Percentiles rank a stretch among this genome's conserved stretches.
These are phyloP conservation scores for Aphelenchoides besseyi DNA, from an alignment of 1,140 invertebrate species.

Conservation along the genomic window DNA sequence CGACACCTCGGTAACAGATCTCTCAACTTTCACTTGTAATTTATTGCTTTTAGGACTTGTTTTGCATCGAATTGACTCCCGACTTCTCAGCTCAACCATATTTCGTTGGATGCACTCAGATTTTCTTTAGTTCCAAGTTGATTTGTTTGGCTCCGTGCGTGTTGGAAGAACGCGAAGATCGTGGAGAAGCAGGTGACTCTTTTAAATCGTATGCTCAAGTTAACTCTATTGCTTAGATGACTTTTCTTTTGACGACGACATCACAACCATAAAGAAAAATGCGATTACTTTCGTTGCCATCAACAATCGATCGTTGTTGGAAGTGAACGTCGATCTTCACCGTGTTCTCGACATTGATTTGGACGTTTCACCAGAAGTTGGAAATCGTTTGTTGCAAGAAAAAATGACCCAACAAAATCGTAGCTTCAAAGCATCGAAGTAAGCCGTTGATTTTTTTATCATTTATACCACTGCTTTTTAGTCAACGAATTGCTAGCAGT, in stretches of 20 bases:
- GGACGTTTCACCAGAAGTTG: slow-evolving; percentile 12
- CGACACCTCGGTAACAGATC: slow-evolving; percentile 18
- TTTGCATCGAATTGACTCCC: slow-evolving; percentile 34
- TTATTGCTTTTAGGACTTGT: slow-evolving; percentile 34
- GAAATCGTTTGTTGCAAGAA: slow-evolving; percentile 7
- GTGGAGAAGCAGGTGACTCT: neutral
- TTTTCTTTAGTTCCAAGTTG: slow-evolving; percentile 27
- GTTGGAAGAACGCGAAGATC: slow-evolving; percentile 9
- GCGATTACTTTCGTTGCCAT: slow-evolving; percentile 36
- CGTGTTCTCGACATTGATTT: slow-evolving; percentile 25
- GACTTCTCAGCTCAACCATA: slow-evolving; percentile 23
- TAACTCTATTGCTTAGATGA: slow-evolving; percentile 15
- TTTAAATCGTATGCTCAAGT: neutral
- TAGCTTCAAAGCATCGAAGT: slow-evolving; percentile 6
- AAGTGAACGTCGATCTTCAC: slow-evolving; percentile 34
- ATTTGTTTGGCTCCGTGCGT: slow-evolving; percentile 38
- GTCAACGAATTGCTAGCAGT: slow-evolving; percentile 7
- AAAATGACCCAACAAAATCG: slow-evolving; percentile 4
- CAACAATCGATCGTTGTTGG: slow-evolving; percentile 35
- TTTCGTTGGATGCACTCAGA: slow-evolving; percentile 38
- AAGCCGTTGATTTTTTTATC: neutral
- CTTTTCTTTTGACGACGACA: slow-evolving; percentile 38
- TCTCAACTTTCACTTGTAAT: too few relatives aligned
- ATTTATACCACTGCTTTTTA: neutral
- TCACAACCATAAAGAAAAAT: neutral